phyloP scores from a whole-genome alignment of 2,888 invertebrate genomes.

The Netelia inedita region DNA sequence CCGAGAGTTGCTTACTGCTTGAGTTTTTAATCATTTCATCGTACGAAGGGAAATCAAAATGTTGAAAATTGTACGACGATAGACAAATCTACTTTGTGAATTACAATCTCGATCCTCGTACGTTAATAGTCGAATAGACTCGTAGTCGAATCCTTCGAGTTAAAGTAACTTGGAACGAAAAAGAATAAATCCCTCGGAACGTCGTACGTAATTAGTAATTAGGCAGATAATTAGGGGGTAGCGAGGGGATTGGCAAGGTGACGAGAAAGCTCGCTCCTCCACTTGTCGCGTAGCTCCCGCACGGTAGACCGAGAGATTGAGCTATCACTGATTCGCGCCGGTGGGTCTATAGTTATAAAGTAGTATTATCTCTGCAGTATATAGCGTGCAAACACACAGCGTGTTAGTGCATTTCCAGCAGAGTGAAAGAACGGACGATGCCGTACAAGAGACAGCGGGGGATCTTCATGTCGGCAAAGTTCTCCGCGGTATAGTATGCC shows the following conservation, averaged over 20 bases:
- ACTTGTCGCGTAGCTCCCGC: conserved; percentile 8
- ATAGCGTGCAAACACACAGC: neutral
- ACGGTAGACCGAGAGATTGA: conserved; percentile 49
- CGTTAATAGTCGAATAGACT: too few species aligned
- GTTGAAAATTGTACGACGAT: too few species aligned
- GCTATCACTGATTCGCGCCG: conserved; percentile 58
- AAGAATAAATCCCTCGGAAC: neutral
- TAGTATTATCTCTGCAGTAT: conserved; percentile 19
- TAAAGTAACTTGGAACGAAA: neutral
- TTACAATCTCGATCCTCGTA: too few species aligned
- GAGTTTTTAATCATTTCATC: too few species aligned
- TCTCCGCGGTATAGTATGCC: conserved; percentile 24
- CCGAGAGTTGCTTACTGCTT: too few species aligned
- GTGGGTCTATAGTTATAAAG: conserved; percentile 42
- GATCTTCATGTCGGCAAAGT: conserved; percentile 22
- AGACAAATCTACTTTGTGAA: too few species aligned
- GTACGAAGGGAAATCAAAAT: too few species aligned
- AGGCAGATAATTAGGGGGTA: neutral
- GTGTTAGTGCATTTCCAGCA: conserved; percentile 18
- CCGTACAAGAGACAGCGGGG: conserved; percentile 19
- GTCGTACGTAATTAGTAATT: conserved; percentile 20
- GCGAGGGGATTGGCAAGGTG: neutral
- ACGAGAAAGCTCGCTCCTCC: conserved; percentile 24
- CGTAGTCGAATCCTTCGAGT: neutral
- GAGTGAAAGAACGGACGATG: conserved; percentile 20